Conservation (phyloP, 2,888 invertebrate genomes). For the Alloplasta piceator region DNA sequence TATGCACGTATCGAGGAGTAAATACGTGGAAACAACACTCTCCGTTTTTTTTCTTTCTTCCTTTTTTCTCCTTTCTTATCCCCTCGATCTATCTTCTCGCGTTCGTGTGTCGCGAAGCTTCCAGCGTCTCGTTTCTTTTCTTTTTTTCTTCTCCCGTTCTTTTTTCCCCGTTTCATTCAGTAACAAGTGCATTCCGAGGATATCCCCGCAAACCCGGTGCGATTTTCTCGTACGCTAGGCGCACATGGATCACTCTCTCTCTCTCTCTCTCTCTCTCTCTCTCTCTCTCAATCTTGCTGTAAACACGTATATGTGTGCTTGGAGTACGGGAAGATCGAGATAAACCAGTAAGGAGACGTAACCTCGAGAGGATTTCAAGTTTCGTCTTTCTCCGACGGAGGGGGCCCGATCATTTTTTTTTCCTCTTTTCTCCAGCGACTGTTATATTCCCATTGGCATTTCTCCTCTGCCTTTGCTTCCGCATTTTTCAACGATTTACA, state of each 20-base stretch:
- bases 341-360: background rate
- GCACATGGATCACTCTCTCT: background rate
- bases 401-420: background rate
- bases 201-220: slow-evolving; percentile 66
- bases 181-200: slow-evolving; percentile 73
- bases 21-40: background rate
- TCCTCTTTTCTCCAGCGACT: background rate
- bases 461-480: background rate
- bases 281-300: background rate
- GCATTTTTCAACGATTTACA: background rate
- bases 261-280: background rate
- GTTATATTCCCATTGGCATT: background rate
- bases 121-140: slow-evolving; percentile 11
- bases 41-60: slow-evolving; percentile 12
- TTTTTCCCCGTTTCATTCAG: slow-evolving; percentile 67
- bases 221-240: slow-evolving; percentile 1
- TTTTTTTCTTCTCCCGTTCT: background rate
- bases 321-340: slow-evolving; percentile 9
- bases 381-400: background rate
- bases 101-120: slow-evolving; percentile 13
- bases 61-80: slow-evolving; percentile 10
- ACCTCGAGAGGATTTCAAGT: background rate
- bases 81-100: background rate
- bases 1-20: slow-evolving; percentile 47
- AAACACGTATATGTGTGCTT: background rate